phyloP scores from a whole-genome alignment of 2,797 vertebrate species.

The Hipposideros larvatus region DNA sequence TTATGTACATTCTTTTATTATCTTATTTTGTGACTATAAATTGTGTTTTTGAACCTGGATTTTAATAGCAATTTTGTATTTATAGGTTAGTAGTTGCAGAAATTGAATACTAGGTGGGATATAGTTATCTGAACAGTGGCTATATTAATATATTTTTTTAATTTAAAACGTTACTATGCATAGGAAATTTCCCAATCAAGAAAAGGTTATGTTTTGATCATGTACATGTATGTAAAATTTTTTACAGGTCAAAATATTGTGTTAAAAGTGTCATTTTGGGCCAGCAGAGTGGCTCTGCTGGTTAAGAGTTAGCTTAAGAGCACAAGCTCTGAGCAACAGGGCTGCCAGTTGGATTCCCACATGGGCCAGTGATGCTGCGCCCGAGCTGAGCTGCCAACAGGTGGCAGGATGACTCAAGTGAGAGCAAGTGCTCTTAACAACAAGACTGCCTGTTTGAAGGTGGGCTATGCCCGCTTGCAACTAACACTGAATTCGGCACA shows the following conservation, averaged over 20 bases:
- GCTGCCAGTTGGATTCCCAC: no score
- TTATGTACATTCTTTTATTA: constrained; percentile 70
- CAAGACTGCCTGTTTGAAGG: no score
- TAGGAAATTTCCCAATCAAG: background rate
- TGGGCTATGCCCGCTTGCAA: no score
- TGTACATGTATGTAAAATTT: constrained; percentile 74
- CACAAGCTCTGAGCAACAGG: no score
- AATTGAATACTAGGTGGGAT: constrained; percentile 75
- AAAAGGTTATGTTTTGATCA: constrained; percentile 27
- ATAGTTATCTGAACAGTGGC: constrained; percentile 33
- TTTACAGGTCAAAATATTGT: constrained; percentile 82
- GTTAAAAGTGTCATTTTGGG: constrained; percentile 69
- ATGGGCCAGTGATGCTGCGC: no score
- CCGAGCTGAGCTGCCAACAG: no score
- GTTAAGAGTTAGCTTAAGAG: no score
- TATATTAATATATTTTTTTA: background rate
- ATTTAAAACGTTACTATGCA: background rate
- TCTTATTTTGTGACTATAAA: constrained; percentile 56
- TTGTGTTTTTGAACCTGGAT: constrained; percentile 42
- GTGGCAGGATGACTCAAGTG: no score
- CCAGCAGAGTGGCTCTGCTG: no score
- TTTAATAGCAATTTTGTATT: constrained; percentile 23
- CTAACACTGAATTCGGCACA: no score
- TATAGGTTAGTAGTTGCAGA: constrained; percentile 33
- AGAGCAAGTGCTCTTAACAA: no score